Percentiles rank a stretch among this genome's conserved stretches.
Conservation (phyloP, 2,113 vertebrate species). For the Anarrhichthys ocellatus region DNA sequence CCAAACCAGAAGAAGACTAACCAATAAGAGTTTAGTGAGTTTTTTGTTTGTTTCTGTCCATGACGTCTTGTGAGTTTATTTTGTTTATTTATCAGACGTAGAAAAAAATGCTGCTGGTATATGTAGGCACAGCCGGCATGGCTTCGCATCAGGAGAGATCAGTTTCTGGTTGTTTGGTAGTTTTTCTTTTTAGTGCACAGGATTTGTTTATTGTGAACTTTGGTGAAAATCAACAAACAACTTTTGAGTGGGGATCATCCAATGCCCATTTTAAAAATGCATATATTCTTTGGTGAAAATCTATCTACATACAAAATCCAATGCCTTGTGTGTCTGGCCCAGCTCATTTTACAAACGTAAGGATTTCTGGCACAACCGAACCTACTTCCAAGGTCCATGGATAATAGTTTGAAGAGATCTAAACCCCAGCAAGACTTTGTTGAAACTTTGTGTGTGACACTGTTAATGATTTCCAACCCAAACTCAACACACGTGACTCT, state of each 20-base stretch:
- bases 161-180: too few species aligned
- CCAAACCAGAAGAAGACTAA: too few species aligned
- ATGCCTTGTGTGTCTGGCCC: background rate
- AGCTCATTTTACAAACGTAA: background rate
- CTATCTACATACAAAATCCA: too few species aligned
- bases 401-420: background rate
- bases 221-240: background rate
- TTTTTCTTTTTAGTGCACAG: background rate
- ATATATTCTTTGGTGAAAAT: background rate
- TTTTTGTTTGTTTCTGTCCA: too few species aligned
- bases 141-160: too few species aligned
- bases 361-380: background rate
- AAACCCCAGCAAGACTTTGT: background rate
- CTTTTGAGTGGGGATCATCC: background rate
- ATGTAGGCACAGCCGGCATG: too few species aligned
- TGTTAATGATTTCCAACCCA: background rate
- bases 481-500: background rate
- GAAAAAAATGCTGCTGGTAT: too few species aligned
- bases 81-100: too few species aligned
- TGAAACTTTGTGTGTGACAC: background rate
- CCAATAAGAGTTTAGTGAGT: too few species aligned
- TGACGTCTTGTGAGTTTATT: too few species aligned
- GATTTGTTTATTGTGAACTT: background rate
- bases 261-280: background rate
- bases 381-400: background rate